A percentile compares a stretch with the other conserved stretches of the same genome.
Conservation (phyloP, 2,797 vertebrate genomes). For the Sorex maritimensis region DNA sequence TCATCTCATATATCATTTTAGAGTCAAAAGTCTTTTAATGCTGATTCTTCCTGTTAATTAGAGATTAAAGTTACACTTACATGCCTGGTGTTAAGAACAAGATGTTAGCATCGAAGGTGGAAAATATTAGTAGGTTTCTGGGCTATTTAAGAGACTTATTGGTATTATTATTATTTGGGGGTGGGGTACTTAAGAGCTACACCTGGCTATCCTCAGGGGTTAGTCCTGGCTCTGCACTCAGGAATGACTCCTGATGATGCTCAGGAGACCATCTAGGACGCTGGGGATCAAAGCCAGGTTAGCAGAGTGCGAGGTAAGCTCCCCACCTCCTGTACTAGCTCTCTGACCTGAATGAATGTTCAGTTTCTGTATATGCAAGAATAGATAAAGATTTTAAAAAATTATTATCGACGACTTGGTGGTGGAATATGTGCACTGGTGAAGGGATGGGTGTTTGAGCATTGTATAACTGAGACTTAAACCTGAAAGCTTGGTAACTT, state of each 20-base stretch:
- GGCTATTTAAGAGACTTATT: not conserved
- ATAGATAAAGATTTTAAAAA: not conserved
- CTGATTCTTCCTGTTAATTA: not conserved
- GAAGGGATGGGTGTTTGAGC: no score
- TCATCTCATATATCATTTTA: not conserved
- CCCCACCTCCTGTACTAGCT: no score
- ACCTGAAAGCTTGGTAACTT: no score
- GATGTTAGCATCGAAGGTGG: not conserved
- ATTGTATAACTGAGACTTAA: no score
- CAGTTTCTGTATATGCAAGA: not conserved
- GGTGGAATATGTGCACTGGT: no score
- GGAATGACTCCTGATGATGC: no score
- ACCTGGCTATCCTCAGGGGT: no score
- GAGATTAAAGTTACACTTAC: constrained; percentile 3
- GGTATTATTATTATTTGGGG: not conserved
- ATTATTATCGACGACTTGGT: not conserved
- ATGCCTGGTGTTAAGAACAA: not conserved
- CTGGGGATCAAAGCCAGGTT: no score
- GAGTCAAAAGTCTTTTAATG: constrained; percentile 46
- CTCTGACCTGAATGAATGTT: not conserved
- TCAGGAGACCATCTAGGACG: no score
- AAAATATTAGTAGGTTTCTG: not conserved
- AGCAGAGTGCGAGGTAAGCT: no score
- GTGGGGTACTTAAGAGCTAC: no score
- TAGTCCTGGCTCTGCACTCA: no score